Base-by-base conservation (phyloP, 1,140 invertebrate genomes). In the Eulimnadia texana region DNA sequence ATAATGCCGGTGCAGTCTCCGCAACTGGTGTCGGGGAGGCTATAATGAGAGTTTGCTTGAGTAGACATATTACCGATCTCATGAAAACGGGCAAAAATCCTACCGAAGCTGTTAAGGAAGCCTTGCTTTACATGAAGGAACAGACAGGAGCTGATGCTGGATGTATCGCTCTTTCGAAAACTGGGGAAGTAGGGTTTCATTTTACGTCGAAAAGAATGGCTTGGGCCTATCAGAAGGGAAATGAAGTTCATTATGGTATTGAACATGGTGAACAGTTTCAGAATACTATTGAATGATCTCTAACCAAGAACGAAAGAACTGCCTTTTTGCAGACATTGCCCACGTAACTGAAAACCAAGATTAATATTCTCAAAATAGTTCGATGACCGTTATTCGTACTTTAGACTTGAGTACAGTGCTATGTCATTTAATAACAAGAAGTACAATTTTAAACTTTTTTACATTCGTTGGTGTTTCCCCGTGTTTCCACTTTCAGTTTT, bases 21-120 rank as follows among this genome's bases (percentile, higher is more conserved):
- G 81, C 81, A 2, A 89, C 86, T 25, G 85, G 86, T 10, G 81
- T 85, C 71, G 86, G 86, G 13, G 86, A 89, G 72, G 78, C 82
- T 6, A 86, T 89, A 49, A 75, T 84, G 52, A 82, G 80, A 69
- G 80, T 79, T 60, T 87, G 85, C 72, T 72, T 90, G 3, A 84
- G 87, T n/a, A 80, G 83, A 65, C 75, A 78, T 56, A 84, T 90
- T 51, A 73, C 83, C n/a, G 74, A 78, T 60, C 68, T 77, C 10
- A 84, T 90, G 70, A 75, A 80, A 54, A 19, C 42, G 16, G 70
- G 69, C n/a, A 65, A 67, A 58, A 65, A 66, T 49, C 77, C 83
- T 1, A 73, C 80, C 62, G 73, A 75, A 22, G 85, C 86, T 3
- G 81, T 80, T 6, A 73, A 78, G 59, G 68, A 73, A 63, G 78